These are phyloP conservation scores for Drosophila kokeensis DNA, from an alignment of 2,888 invertebrate genomes.

Conservation along the genomic window DNA sequence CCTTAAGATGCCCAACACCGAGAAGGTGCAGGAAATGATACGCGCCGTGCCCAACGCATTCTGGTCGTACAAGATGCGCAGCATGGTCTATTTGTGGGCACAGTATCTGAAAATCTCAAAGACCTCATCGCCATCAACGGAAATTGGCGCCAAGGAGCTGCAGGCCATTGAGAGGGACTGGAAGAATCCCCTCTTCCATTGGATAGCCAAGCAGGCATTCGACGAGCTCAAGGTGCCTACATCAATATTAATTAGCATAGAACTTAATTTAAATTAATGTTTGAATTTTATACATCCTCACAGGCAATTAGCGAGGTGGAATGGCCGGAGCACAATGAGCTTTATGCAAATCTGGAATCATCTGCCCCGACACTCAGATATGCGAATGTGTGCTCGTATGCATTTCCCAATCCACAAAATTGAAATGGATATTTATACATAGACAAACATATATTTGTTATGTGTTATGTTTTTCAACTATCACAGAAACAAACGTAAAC, in stretches of 20 bases:
- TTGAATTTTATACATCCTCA: slow-evolving; percentile 1
- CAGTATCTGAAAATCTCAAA: slow-evolving; percentile 56
- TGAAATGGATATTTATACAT: slow-evolving; percentile 9
- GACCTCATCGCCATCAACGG: slow-evolving; percentile 38
- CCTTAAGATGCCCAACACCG: slow-evolving; percentile 44
- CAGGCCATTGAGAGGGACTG: slow-evolving; percentile 59
- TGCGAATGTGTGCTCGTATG: slow-evolving; percentile 26
- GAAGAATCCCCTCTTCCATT: slow-evolving; percentile 66
- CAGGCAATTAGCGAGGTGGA: slow-evolving; percentile 70
- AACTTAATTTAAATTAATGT: not conserved
- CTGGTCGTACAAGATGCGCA: slow-evolving; percentile 63
- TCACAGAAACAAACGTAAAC: slow-evolving; percentile 14
- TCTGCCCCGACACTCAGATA: slow-evolving; percentile 25
- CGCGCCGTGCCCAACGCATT: slow-evolving; percentile 61
- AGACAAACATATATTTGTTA: slow-evolving; percentile 15
- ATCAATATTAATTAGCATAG: not conserved
- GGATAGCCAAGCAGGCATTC: slow-evolving; percentile 64
- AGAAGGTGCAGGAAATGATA: slow-evolving; percentile 61
- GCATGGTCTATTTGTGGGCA: slow-evolving; percentile 66
- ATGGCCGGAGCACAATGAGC: slow-evolving; percentile 63
- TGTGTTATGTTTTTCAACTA: slow-evolving; percentile 13
- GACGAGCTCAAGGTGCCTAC: slow-evolving; percentile 59
- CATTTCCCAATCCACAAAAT: slow-evolving; percentile 37
- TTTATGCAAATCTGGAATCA: slow-evolving; percentile 44
- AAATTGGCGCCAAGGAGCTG: slow-evolving; percentile 47